phyloP scores from a whole-genome alignment of 2,113 vertebrate genomes.

The Echinops telfairi region DNA sequence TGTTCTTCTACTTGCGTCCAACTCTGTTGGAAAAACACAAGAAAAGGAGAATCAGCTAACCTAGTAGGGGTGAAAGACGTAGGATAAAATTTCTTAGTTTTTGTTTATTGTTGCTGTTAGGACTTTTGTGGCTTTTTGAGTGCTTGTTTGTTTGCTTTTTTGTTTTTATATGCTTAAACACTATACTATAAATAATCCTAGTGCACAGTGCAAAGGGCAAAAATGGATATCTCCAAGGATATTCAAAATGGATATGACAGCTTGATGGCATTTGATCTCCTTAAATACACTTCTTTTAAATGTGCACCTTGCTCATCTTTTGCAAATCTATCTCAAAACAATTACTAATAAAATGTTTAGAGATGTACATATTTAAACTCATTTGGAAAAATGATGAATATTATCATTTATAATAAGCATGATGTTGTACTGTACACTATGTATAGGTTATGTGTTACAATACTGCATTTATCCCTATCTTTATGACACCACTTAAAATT shows the following conservation, averaged over 20 bases:
- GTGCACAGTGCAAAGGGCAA: constrained; percentile 43
- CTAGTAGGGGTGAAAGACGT: neutral
- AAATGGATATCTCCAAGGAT: constrained; percentile 64
- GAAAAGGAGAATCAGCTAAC: constrained; percentile 13
- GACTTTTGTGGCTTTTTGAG: no score
- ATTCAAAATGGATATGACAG: no score
- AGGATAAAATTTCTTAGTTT: constrained; percentile 25
- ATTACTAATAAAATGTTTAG: neutral
- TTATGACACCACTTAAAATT: neutral
- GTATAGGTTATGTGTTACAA: neutral
- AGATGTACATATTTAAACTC: neutral
- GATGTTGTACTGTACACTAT: neutral
- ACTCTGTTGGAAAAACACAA: neutral
- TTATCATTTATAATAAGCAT: neutral
- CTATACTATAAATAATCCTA: constrained; percentile 18
- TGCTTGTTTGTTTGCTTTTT: neutral
- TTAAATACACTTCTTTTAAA: constrained; percentile 54
- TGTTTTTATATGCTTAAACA: constrained; percentile 38
- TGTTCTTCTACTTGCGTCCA: constrained; percentile 6
- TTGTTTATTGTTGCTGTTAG: neutral
- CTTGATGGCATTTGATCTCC: constrained; percentile 21
- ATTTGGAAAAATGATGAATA: constrained; percentile 39
- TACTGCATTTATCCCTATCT: neutral
- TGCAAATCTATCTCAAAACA: constrained; percentile 6
- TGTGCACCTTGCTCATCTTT: neutral